Conservation (phyloP, 2,797 vertebrate species). For the Neopelma chrysocephalum region DNA sequence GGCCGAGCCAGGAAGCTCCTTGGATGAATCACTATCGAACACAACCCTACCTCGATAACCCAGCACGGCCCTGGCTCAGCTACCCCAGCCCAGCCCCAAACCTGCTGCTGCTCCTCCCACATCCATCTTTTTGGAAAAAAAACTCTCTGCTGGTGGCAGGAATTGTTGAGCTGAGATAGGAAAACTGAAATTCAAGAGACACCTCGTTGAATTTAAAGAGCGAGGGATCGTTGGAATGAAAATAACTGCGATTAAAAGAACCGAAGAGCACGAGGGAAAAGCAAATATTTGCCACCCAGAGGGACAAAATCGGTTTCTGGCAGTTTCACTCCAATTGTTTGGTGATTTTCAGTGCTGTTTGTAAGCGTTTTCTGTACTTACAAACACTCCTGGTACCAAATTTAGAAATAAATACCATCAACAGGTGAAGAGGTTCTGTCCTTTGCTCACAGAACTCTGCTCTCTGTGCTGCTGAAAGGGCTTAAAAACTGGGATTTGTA, state of each 20-base stretch:
- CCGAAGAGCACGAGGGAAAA: neutral
- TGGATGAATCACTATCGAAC: constrained; percentile 22
- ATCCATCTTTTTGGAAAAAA: neutral
- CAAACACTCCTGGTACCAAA: neutral
- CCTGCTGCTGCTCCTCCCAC: neutral
- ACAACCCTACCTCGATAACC: constrained; percentile 28
- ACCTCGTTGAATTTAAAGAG: neutral
- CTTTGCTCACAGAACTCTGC: neutral
- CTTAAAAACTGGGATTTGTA: neutral
- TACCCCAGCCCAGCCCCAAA: neutral
- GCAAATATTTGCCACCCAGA: neutral
- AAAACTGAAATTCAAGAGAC: neutral
- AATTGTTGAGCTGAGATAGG: fast-evolving
- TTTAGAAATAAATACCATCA: too few species aligned
- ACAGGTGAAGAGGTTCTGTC: neutral
- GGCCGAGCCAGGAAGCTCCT: constrained; percentile 8
- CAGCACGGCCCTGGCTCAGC: neutral
- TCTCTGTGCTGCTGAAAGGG: neutral
- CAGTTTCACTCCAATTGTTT: neutral
- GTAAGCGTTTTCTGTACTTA: neutral
- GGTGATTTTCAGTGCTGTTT: neutral
- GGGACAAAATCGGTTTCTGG: neutral
- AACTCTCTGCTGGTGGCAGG: neutral
- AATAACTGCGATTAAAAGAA: neutral
- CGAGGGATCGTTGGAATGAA: neutral